phyloP scores from a whole-genome alignment of 2,888 invertebrate species.

The Conomelus anceps region DNA sequence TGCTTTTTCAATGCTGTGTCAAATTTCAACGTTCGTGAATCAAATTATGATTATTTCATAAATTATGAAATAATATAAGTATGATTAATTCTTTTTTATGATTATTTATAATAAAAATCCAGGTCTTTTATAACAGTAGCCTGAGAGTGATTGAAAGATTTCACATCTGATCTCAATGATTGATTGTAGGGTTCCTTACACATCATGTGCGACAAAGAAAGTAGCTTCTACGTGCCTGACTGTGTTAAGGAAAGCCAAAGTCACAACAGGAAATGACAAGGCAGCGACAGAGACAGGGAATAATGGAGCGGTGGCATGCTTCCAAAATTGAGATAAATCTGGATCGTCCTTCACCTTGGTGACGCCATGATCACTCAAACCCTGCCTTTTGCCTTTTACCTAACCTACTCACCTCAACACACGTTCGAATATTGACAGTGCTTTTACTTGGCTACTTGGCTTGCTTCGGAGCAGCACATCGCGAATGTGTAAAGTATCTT shows the following conservation, averaged over 20 bases:
- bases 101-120: too few relatives aligned
- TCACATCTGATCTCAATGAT: too few relatives aligned
- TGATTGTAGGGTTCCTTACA: too few relatives aligned
- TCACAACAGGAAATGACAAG: background rate
- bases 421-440: background rate
- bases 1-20: too few relatives aligned
- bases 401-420: background rate
- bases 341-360: background rate
- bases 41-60: too few relatives aligned
- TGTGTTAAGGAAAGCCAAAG: background rate
- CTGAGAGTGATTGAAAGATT: too few relatives aligned
- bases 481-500: background rate
- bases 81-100: too few relatives aligned
- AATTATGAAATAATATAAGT: too few relatives aligned
- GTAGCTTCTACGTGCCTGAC: background rate
- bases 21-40: too few relatives aligned
- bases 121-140: too few relatives aligned
- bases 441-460: background rate
- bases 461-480: background rate
- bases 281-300: background rate
- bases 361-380: background rate
- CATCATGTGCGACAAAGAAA: too few relatives aligned
- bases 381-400: too few relatives aligned
- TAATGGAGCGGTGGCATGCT: background rate
- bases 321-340: background rate